Evolutionary conservation across 2,797 vertebrate genomes (phyloP).

Genomic region (Sparidentex hasta): DNA sequence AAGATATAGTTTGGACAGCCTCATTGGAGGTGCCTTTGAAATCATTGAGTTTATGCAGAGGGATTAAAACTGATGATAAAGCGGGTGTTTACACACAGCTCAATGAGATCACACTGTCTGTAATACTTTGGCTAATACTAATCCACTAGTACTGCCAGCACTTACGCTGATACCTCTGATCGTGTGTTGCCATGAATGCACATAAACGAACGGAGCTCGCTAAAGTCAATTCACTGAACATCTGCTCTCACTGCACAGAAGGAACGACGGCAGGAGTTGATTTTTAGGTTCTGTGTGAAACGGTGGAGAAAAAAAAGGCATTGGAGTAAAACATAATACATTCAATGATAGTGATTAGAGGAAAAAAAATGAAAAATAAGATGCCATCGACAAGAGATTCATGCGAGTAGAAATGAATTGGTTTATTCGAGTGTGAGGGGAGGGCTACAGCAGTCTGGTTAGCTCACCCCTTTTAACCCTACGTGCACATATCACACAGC

Average conservation of each 20-base stretch:
- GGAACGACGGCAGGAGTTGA: not conserved
- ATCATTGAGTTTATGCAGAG: conserved; percentile 2
- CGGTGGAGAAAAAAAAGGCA: too few relatives aligned
- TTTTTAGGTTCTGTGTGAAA: not conserved
- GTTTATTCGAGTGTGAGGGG: not conserved
- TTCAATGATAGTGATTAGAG: not conserved
- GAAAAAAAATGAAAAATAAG: not conserved
- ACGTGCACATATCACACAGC: not conserved
- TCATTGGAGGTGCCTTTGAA: conserved; percentile 14
- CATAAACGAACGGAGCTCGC: not conserved
- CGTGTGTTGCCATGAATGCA: conserved; percentile 14
- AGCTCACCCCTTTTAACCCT: not conserved
- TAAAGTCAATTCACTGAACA: not conserved
- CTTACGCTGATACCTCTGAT: not conserved
- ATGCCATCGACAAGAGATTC: not conserved
- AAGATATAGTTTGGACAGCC: not conserved
- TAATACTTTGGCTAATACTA: conserved; percentile 14
- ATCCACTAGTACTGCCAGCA: conserved; percentile 18
- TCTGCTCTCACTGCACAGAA: not conserved
- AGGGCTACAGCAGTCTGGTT: not conserved
- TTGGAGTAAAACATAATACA: too few relatives aligned
- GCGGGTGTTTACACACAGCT: conserved; percentile 27
- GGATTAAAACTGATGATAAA: conserved; percentile 38
- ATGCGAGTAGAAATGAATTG: not conserved
- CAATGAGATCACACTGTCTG: conserved; percentile 34